phyloP scores from a whole-genome alignment of 2,113 vertebrate species.

The Anoura caudifer region DNA sequence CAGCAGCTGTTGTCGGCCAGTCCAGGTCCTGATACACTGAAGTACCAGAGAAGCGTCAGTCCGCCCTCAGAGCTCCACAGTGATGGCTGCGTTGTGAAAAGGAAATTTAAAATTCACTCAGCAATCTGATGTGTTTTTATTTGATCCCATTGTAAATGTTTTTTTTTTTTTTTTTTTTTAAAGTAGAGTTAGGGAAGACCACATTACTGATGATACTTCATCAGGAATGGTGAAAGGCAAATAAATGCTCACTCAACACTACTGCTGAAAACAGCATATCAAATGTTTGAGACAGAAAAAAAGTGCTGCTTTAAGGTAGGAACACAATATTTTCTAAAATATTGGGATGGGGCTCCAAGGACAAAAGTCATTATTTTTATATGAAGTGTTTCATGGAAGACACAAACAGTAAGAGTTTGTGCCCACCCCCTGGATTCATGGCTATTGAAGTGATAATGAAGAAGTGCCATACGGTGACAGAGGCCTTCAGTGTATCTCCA shows the following conservation, averaged over 20 bases:
- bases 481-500: slow-evolving; percentile 60
- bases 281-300: slow-evolving; percentile 67
- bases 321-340: slow-evolving; percentile 69
- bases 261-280: slow-evolving; percentile 67
- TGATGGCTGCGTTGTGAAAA: slow-evolving; percentile 84
- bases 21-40: slow-evolving; percentile 93
- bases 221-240: slow-evolving; percentile 62
- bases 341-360: slow-evolving; percentile 61
- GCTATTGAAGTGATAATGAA: slow-evolving; percentile 78
- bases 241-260: neutral
- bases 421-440: slow-evolving; percentile 52
- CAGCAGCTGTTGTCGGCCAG: slow-evolving; percentile 96
- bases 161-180: neutral
- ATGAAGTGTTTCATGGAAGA: slow-evolving; percentile 41
- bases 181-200: slow-evolving; percentile 50
- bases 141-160: slow-evolving; percentile 51
- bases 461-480: slow-evolving; percentile 49
- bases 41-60: slow-evolving; percentile 91
- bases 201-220: slow-evolving; percentile 61
- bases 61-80: slow-evolving; percentile 86
- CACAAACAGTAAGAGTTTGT: slow-evolving; percentile 39
- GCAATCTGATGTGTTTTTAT: slow-evolving; percentile 69
- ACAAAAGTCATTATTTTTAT: slow-evolving; percentile 56
- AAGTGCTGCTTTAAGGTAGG: slow-evolving; percentile 64
- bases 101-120: slow-evolving; percentile 83